These are phyloP conservation scores for Sympetrum striolatum DNA, from an alignment of 2,888 invertebrate genomes.

Conservation along the genomic window DNA sequence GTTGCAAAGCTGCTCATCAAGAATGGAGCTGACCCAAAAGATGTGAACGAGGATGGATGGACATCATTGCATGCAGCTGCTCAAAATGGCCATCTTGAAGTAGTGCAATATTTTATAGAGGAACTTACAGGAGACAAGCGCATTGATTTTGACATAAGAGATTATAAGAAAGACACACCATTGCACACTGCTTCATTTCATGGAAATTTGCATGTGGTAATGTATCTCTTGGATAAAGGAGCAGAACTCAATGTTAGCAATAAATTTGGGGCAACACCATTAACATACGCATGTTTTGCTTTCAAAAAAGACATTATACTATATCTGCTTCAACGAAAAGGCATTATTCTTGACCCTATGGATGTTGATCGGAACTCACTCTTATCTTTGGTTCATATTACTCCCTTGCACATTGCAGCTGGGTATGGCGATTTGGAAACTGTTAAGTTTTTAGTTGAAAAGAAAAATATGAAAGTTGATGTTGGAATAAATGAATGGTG, in stretches of 20 bases:
- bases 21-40: neutral
- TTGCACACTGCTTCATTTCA: constrained; percentile 2
- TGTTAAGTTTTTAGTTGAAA: neutral
- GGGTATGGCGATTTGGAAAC: neutral
- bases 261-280: neutral
- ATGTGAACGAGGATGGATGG: neutral
- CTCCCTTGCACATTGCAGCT: neutral
- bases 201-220: neutral
- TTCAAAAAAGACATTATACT: neutral
- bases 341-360: neutral
- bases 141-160: neutral
- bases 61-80: neutral
- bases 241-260: neutral
- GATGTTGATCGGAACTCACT: neutral
- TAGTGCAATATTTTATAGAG: neutral
- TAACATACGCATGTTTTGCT: neutral
- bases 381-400: neutral
- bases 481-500: neutral
- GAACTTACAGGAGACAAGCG: neutral
- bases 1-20: neutral
- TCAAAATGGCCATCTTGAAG: neutral
- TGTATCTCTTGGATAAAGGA: neutral
- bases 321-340: neutral
- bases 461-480: neutral
- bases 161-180: neutral